Evolutionary conservation across 2,888 invertebrate genomes (phyloP).

Genomic region (Acheta domesticus): DNA sequence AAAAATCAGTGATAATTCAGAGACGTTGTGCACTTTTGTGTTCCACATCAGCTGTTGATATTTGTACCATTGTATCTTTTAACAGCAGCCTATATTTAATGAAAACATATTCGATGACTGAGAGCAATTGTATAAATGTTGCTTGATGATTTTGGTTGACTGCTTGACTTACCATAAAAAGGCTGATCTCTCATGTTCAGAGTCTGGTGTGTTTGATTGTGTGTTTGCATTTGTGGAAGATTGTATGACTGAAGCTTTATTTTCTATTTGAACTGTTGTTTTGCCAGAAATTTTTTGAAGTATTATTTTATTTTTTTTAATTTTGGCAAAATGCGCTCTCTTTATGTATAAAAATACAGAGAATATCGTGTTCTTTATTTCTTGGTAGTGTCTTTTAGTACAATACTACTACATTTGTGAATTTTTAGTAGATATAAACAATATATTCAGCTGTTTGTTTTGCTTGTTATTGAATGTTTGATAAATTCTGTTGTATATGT

Average conservation of each 20-base stretch:
- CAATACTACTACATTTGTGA: too few relatives aligned
- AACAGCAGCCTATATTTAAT: conserved; percentile 11
- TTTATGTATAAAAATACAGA: too few relatives aligned
- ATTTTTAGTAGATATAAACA: too few relatives aligned
- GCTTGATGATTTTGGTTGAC: conserved; percentile 9
- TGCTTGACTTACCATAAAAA: not conserved
- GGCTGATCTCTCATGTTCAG: conserved; percentile 2
- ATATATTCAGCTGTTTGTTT: too few relatives aligned
- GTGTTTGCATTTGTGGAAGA: not conserved
- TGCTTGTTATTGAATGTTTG: too few relatives aligned
- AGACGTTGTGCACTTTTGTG: not conserved
- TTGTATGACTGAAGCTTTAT: not conserved
- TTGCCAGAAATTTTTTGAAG: not conserved
- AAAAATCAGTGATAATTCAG: not conserved
- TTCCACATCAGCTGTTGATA: conserved; percentile 18
- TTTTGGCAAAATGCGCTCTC: too few relatives aligned
- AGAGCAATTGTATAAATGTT: conserved; percentile 6
- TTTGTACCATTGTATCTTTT: not conserved
- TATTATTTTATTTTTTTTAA: not conserved
- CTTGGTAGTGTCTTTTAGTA: too few relatives aligned
- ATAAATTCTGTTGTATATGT: too few relatives aligned
- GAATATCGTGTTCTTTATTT: too few relatives aligned
- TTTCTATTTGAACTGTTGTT: not conserved
- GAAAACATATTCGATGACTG: conserved; percentile 9
- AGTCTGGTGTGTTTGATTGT: not conserved